Evolutionary conservation across 92 coral and sea anemone species (phyloP), one percentile per base, ranked within the genome.

Genomic region (Siderastrea siderea): DNA sequence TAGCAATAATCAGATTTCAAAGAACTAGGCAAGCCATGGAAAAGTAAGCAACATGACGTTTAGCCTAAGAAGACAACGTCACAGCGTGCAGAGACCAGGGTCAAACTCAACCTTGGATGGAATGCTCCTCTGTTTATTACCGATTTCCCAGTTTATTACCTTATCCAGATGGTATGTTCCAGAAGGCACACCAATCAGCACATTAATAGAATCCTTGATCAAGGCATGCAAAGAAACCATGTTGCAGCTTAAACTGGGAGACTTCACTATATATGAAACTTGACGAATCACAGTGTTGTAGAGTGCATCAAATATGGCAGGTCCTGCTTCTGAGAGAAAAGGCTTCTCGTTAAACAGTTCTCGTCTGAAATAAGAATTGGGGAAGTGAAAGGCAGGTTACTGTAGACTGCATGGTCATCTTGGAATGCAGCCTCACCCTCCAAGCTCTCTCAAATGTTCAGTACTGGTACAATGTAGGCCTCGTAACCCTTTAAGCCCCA

Each of bases 101-200:
- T 26, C 0, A 26, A 26, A 26, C 0, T 26, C 38, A 26, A 26
- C 38, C 38, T 26, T 26, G 38, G 0, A 26, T 26, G 38, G 38
- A 26, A 26, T 26, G 38, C 38, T 26, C 38, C 38, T 26, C 38
- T 26, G 38, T 26, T 26, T 26, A 26, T 26, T 26, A 26, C 38
- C 15, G 63, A 7, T 16, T 49, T 15, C 26, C 58, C 12, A 5
- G 44, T 74, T 14, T 47, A 38, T 50, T 63, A 98, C 99, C 94
- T 87, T 92, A 71, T 91, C 92, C 49, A 91, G 68, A 17, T 65
- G 87, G 86, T 88, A 98, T 11, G 98, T 90, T 55, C 71, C 53
- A n/a, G 99, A 96, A n/a, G 99, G 99, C 10, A 98, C 99, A 59
- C 98, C 99, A 82, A 98, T 95, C 9, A 98, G 85, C 10, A 98